Base-by-base conservation (phyloP, 2,888 invertebrate genomes). In the Isotomurus palustris region DNA sequence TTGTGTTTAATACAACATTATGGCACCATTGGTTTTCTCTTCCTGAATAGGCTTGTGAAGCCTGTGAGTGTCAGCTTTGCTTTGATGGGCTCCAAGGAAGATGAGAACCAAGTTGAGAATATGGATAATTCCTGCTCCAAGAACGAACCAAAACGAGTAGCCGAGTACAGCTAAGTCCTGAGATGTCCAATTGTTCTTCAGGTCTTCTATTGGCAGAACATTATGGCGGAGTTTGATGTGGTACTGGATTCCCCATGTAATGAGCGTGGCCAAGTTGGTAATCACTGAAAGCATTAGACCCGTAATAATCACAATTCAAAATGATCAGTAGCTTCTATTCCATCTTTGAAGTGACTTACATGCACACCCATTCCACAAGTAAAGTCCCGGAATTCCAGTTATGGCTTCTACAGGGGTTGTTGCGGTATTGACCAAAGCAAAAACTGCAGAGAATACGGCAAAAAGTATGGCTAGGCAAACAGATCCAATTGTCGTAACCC, bases 61-160 rank as follows among this genome's bases (percentile, higher is more conserved):
- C 73, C 83, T 84, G 70, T 67, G 74, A 12, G 79, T 78, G 68
- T 83, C 83, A 56, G 53, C 72, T 22, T 83, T 78, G 0, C 78
- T 79, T 72, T 86, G 86, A 41, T 83, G 82, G 64, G 85, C 85
- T 14, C 87, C 88, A 67, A 87, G 81, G 58, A 84, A 80, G 19
- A 91, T 80, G 64, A 88, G 80, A 3, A 86, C 79, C 67, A 87
- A 81, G 77, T 89, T 90, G 49, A 87, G 76, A 61, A 87, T 79
- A 66, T 85, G 86, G 2, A 86, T 79, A 48, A 84, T 77, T 0
- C 83, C 80, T 0, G 88, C 84, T 6, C 83, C 84, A 3, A 86
- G 84, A 8, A 88, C 84, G 71, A 89, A 78, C 86, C 90, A 94
- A 76, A 91, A 94, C 4, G 93, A 93, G 71, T 87, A 84, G 50